Evolutionary conservation across 1,140 invertebrate species (phyloP), one percentile per base, ranked within the genome.

Genomic region (Rhopalosiphum maidis): DNA sequence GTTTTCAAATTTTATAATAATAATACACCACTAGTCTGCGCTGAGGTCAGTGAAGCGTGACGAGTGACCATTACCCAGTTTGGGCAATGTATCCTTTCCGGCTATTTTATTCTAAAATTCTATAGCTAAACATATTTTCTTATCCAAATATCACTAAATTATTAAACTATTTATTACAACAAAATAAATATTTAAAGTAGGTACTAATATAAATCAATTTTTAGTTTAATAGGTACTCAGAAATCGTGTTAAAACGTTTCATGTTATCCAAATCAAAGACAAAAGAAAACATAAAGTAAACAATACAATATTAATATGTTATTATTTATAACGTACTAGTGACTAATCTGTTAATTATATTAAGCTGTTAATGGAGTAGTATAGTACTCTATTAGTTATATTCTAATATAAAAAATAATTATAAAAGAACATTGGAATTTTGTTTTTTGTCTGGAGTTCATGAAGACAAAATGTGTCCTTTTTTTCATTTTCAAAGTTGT

Each of bases 401-500:
- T 77, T n/a, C 60, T 77, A 77, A 77, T 77, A 77, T n/a, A n/a
- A n/a, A n/a, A n/a, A n/a, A n/a, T n/a, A n/a, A n/a, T n/a, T 87
- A 87, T 5, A 48, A 87, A 48, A 87, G 43, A 8, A 48, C 30
- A 6, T 48, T 87, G 51, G n/a, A 51, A 21, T 51, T 87, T 48
- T 48, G 86, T 48, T 43, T n/a, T 87, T 18, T 48, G 22, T 35
- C 21, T 5, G n/a, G 43, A 87, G 87, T 88, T 88, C n/a, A 88
- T 88, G 51, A 88, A 88, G n/a, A 88, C n/a, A 88, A 88, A 87
- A 88, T 88, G 87, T 88, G 46, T 35, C 18, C n/a, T 88, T 90
- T 37, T 85, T 2, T 55, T 60, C 23, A 55, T 89, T 55, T n/a
- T 21, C 25, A 55, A 89, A 41, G 35, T 90, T 60, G n/a, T 89